Evolutionary conservation across 2,113 vertebrate genomes (phyloP).

Genomic region (Montifringilla adamsi): DNA sequence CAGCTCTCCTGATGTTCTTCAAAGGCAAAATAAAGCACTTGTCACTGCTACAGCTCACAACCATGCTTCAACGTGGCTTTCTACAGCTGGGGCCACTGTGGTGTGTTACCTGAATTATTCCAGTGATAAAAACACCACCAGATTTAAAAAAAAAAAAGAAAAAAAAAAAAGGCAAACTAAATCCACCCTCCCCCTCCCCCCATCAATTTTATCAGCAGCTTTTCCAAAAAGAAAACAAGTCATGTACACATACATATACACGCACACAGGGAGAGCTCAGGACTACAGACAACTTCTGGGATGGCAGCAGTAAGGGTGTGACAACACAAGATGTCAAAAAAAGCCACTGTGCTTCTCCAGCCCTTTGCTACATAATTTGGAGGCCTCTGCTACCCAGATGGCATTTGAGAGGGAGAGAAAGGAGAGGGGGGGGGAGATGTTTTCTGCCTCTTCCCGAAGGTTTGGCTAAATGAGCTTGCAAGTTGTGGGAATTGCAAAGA

Average conservation of each 20-base stretch:
- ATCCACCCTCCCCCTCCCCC: background rate
- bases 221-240: background rate
- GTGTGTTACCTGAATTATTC: background rate
- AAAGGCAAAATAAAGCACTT: background rate
- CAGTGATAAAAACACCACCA: background rate
- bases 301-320: conserved; percentile 29
- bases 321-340: conserved; percentile 57
- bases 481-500: background rate
- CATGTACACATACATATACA: conserved; percentile 26
- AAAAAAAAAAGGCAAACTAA: background rate
- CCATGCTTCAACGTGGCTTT: conserved; percentile 41
- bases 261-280: conserved; percentile 35
- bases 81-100: background rate
- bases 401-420: background rate
- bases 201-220: background rate
- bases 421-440: background rate
- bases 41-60: conserved; percentile 21
- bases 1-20: background rate
- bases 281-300: conserved; percentile 34
- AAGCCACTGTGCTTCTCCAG: conserved; percentile 58
- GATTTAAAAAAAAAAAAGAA: background rate
- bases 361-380: conserved; percentile 62
- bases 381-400: conserved; percentile 29
- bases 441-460: background rate
- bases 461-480: background rate